Evolutionary conservation across 2,113 vertebrate species (phyloP).

Genomic region (Callipepla californica): DNA sequence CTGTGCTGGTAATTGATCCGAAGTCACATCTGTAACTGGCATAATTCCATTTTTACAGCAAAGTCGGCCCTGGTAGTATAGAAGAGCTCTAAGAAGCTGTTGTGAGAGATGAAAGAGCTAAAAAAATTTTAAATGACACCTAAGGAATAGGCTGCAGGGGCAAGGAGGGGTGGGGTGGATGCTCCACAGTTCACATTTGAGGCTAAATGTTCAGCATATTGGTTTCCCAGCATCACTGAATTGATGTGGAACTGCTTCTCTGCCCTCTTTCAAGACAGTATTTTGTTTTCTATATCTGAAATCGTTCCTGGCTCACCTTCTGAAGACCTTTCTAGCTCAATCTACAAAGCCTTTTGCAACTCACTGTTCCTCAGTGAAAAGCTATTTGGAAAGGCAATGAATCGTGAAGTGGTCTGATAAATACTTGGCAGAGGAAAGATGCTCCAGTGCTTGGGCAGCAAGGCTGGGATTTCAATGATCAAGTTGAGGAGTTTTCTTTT

Average conservation of each 20-base stretch:
- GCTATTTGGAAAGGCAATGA: slow-evolving; percentile 62
- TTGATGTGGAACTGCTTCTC: neutral
- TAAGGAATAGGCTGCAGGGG: neutral
- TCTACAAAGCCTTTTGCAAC: slow-evolving; percentile 61
- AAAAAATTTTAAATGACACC: neutral
- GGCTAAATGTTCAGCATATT: slow-evolving; percentile 18
- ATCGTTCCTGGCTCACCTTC: slow-evolving; percentile 64
- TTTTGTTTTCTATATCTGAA: slow-evolving; percentile 66
- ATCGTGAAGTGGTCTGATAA: slow-evolving; percentile 32
- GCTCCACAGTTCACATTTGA: neutral
- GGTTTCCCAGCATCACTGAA: neutral
- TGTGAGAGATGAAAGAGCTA: slow-evolving; percentile 9
- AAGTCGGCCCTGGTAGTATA: neutral
- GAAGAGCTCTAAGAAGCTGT: slow-evolving; percentile 4
- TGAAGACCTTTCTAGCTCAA: slow-evolving; percentile 71
- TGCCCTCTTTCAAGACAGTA: slow-evolving; percentile 61
- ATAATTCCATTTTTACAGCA: neutral
- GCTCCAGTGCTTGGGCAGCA: neutral
- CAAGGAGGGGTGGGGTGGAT: neutral
- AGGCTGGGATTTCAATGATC: neutral
- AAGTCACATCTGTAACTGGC: neutral
- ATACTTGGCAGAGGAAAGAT: slow-evolving; percentile 37
- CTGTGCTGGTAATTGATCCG: neutral
- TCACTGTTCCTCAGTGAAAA: slow-evolving; percentile 47
- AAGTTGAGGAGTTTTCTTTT: neutral